Evolutionary conservation across 2,113 vertebrate genomes (phyloP).

Genomic region (Scortum barcoo): DNA sequence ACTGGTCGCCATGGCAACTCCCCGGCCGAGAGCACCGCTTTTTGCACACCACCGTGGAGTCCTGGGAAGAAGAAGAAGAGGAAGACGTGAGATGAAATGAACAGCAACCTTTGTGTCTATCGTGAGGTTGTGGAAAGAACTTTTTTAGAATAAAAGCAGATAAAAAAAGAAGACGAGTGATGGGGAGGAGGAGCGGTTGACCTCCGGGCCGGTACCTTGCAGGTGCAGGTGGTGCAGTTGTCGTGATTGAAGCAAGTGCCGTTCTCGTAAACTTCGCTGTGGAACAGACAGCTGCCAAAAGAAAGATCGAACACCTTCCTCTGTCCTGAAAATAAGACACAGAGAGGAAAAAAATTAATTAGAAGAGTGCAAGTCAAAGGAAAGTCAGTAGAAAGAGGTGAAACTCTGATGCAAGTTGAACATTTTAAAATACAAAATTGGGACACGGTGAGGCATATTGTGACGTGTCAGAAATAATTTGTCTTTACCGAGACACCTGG

Average conservation of each 20-base stretch:
- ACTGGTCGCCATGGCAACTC: constrained; percentile 84
- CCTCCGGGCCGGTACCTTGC: constrained; percentile 84
- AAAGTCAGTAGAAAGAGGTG: neutral
- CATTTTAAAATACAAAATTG: no score
- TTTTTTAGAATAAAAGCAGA: no score
- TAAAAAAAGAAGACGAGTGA: no score
- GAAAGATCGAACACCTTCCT: constrained; percentile 98
- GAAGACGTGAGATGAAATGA: no score
- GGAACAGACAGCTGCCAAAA: constrained; percentile 95
- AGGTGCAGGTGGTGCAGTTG: constrained; percentile 93
- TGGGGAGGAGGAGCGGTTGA: no score
- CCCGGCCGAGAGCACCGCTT: constrained; percentile 88
- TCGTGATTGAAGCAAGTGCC: constrained; percentile 90
- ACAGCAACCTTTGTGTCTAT: no score
- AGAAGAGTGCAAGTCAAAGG: neutral
- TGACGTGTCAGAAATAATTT: neutral
- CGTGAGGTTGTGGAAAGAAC: no score
- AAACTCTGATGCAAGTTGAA: no score
- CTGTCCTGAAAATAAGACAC: constrained; percentile 86
- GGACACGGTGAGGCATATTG: no score
- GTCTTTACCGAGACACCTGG: constrained; percentile 92
- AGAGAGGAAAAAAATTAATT: neutral
- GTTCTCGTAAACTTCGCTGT: constrained; percentile 95
- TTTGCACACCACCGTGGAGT: constrained; percentile 94
- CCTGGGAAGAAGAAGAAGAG: constrained; percentile 75